These are phyloP conservation scores for Tragelaphus imberbis DNA, from an alignment of 2,113 vertebrate genomes.

Conservation along the genomic window DNA sequence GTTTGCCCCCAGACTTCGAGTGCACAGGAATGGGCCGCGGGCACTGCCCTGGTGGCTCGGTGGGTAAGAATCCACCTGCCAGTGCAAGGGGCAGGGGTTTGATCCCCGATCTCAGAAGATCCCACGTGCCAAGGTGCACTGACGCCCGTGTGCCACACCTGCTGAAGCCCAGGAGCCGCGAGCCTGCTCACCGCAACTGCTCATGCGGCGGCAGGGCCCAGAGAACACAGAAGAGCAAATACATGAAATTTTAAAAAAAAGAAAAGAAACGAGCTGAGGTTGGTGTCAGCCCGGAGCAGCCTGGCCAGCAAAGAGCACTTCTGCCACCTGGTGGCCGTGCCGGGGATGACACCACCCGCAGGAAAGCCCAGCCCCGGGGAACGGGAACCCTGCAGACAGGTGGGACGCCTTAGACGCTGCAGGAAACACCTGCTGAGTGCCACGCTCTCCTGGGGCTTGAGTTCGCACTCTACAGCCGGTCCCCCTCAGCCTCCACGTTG, in stretches of 20 bases:
- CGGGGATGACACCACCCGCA: accelerated
- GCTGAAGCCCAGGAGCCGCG: background rate
- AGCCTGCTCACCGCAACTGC: background rate
- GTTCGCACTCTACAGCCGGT: background rate
- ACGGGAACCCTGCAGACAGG: accelerated
- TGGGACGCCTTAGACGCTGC: accelerated
- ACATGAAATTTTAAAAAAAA: accelerated
- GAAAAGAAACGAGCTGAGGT: accelerated
- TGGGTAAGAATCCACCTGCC: background rate
- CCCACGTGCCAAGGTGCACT: background rate
- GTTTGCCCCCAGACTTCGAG: background rate
- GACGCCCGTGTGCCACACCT: background rate
- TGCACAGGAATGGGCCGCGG: no score
- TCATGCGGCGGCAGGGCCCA: background rate
- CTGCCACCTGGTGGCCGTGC: background rate
- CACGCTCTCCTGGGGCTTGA: background rate
- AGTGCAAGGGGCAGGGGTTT: background rate
- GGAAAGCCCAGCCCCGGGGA: accelerated
- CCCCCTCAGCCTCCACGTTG: background rate
- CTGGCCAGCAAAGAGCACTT: background rate
- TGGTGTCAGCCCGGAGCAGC: accelerated
- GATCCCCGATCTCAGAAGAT: background rate
- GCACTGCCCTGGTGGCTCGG: accelerated
- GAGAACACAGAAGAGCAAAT: background rate
- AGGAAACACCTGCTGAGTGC: accelerated